Conservation (phyloP, 2,797 vertebrate genomes). For the Sitta carolinensis region DNA sequence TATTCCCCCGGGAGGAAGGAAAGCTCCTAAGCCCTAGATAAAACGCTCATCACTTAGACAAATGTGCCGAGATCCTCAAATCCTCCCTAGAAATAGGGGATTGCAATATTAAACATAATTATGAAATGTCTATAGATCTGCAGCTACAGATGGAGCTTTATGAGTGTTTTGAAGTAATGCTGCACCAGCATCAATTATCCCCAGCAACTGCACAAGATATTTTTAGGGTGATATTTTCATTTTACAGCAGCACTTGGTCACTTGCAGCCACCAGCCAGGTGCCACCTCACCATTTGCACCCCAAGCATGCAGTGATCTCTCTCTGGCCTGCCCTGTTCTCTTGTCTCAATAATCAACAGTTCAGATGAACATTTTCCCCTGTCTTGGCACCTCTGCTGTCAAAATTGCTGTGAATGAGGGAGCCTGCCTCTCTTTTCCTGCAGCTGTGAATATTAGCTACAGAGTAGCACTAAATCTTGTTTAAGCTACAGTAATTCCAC, state of each 20-base stretch:
- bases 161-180: neutral
- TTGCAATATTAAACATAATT: neutral
- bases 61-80: neutral
- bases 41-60: neutral
- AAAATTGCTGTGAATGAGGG: slow-evolving; percentile 36
- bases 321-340: neutral
- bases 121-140: slow-evolving; percentile 8
- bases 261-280: slow-evolving; percentile 22
- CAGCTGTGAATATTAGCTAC: slow-evolving; percentile 63
- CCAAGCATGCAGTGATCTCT: neutral
- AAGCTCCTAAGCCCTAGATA: slow-evolving; percentile 28
- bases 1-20: neutral
- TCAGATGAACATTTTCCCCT: slow-evolving; percentile 22
- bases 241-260: neutral
- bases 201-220: slow-evolving; percentile 1
- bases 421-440: slow-evolving; percentile 31
- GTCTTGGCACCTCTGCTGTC: neutral
- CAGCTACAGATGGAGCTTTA: slow-evolving; percentile 30
- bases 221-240: slow-evolving; percentile 27
- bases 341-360: slow-evolving; percentile 48
- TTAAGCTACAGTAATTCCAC: slow-evolving; percentile 62
- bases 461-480: slow-evolving; percentile 63
- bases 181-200: slow-evolving; percentile 51
- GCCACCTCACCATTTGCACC: neutral
- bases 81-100: slow-evolving; percentile 6